A percentile compares a stretch with the other conserved stretches of the same genome.
Evolutionary conservation across 2,888 invertebrate species (phyloP).

Genomic region (Melanophora roralis): DNA sequence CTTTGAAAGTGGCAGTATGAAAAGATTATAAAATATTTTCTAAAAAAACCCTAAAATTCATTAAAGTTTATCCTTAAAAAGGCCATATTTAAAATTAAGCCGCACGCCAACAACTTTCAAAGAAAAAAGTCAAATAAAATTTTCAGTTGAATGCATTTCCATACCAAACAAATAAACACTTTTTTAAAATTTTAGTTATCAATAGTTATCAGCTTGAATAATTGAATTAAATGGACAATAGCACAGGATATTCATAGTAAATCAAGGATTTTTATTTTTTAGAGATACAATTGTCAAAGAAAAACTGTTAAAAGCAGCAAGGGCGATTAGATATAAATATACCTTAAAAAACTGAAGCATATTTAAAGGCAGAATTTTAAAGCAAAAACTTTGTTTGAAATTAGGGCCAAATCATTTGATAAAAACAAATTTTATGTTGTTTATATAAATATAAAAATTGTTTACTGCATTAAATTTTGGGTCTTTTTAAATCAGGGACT

Average conservation of each 20-base stretch:
- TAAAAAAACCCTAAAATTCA: too few species aligned
- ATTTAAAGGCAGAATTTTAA: background rate
- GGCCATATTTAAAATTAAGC: background rate
- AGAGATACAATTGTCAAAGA: conserved; percentile 8
- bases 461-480: too few species aligned
- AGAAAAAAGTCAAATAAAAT: background rate
- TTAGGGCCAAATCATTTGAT: too few species aligned
- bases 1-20: background rate
- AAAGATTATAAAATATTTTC: background rate
- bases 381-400: background rate
- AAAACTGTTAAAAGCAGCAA: background rate
- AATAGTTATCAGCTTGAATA: conserved; percentile 36
- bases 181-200: conserved; percentile 1
- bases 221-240: conserved; percentile 28
- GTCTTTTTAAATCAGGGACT: too few species aligned
- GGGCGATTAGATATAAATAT: background rate
- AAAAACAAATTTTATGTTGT: too few species aligned
- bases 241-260: conserved; percentile 33
- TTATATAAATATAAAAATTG: too few species aligned
- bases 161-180: background rate
- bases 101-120: background rate
- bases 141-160: conserved; percentile 10
- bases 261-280: conserved; percentile 23
- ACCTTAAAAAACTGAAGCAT: background rate
- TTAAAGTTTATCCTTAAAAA: conserved; percentile 39